phyloP scores from a whole-genome alignment of 2,113 vertebrate species.

The Nycticorax nycticorax region DNA sequence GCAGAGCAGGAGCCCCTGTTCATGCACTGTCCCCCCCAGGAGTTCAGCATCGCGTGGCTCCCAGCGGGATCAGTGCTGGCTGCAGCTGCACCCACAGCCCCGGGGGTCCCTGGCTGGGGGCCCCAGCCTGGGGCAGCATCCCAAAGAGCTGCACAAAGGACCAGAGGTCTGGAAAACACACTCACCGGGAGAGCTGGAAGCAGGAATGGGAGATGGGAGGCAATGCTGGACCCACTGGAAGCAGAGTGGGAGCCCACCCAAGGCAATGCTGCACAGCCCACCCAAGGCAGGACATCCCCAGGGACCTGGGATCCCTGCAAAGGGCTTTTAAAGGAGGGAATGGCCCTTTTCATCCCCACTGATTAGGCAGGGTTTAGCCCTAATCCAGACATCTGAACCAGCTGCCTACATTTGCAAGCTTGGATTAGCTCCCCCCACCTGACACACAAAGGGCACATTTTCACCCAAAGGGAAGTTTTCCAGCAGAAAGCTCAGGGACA shows the following conservation, averaged over 20 bases:
- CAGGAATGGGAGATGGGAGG: not conserved
- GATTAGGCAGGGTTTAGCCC: not conserved
- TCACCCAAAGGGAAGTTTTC: not conserved
- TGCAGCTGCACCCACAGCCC: not conserved
- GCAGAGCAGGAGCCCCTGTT: not conserved
- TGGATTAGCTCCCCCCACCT: not conserved
- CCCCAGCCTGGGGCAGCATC: not conserved
- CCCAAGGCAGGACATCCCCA: fast-evolving
- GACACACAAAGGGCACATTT: not conserved
- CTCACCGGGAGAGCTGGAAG: not conserved
- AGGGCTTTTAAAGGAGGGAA: not conserved
- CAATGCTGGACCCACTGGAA: fast-evolving
- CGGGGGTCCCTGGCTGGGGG: fast-evolving
- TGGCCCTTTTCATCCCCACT: not conserved
- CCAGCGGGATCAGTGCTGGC: fast-evolving
- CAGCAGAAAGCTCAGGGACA: not conserved
- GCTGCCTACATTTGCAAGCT: not conserved
- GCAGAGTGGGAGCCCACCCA: not conserved
- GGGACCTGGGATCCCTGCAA: fast-evolving
- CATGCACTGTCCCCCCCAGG: not conserved
- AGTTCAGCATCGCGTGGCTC: fast-evolving
- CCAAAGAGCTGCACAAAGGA: not conserved
- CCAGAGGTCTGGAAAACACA: not conserved
- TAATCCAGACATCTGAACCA: not conserved
- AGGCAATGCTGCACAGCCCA: fast-evolving